These are phyloP conservation scores for Nomada flava DNA, from an alignment of 2,888 invertebrate genomes.

Conservation along the genomic window DNA sequence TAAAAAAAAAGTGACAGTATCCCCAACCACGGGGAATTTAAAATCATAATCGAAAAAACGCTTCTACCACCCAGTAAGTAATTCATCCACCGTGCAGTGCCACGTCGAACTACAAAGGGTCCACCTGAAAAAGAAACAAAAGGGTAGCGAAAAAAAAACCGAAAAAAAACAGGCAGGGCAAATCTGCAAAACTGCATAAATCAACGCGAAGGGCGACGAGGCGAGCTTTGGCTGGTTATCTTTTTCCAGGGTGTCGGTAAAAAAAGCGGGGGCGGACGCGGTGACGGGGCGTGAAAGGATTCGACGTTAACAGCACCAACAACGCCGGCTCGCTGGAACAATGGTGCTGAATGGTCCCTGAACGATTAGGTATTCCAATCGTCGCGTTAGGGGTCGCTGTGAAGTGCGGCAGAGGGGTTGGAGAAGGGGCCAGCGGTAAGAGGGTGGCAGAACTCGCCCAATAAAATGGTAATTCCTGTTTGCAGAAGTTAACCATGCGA, in stretches of 20 bases:
- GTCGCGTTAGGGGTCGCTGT: conserved; percentile 77
- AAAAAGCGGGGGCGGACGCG: conserved; percentile 37
- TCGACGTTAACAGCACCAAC: conserved; percentile 71
- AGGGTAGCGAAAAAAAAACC: background rate
- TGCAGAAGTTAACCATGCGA: conserved; percentile 88
- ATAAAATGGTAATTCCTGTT: conserved; percentile 91
- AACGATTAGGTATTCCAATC: conserved; percentile 83
- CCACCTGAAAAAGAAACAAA: background rate
- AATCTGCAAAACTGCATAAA: conserved; percentile 45
- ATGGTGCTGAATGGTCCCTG: conserved; percentile 80
- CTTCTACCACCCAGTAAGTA: conserved; percentile 13
- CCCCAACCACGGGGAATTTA: background rate
- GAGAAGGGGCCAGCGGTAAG: conserved; percentile 71
- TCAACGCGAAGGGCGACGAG: conserved; percentile 31
- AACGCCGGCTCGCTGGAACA: conserved; percentile 75
- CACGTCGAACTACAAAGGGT: conserved; percentile 20
- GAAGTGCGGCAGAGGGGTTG: conserved; percentile 68
- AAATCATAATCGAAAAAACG: conserved; percentile 21
- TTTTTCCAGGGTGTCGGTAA: conserved; percentile 52
- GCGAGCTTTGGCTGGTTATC: conserved; percentile 59
- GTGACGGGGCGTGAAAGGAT: conserved; percentile 69
- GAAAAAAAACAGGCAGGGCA: conserved; percentile 33
- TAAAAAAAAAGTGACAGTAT: background rate
- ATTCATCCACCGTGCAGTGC: conserved; percentile 3
- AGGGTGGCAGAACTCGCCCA: conserved; percentile 84